Percentiles rank a stretch among this genome's conserved stretches.
Conservation (phyloP, 1,140 invertebrate genomes). For the Lepidurus packardi region DNA sequence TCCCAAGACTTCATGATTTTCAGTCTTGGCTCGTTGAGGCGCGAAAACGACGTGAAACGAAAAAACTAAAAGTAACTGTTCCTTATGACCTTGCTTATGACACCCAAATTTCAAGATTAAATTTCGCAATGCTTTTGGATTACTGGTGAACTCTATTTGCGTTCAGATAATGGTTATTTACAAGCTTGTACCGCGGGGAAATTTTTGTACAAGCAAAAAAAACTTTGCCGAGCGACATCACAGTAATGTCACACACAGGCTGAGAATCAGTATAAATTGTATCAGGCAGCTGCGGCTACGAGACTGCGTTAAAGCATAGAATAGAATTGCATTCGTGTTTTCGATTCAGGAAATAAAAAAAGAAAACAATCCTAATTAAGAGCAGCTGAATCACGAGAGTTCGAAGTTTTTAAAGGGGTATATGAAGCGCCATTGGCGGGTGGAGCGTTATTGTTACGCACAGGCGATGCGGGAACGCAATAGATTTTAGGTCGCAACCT, state of each 20-base stretch:
- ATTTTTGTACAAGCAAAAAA: neutral
- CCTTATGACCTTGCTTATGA: no score
- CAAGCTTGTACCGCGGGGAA: slow-evolving; percentile 5
- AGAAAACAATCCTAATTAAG: neutral
- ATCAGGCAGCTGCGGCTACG: neutral
- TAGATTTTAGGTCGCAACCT: neutral
- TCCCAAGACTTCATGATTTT: no score
- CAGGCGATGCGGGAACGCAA: neutral
- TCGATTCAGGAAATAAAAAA: neutral
- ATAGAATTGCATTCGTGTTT: neutral
- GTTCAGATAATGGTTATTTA: neutral
- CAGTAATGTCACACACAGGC: neutral
- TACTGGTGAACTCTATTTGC: no score
- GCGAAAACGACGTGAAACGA: no score
- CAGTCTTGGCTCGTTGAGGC: no score
- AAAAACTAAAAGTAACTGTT: no score
- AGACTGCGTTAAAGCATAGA: neutral
- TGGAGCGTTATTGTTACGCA: neutral
- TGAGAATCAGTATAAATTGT: neutral
- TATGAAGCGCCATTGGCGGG: neutral
- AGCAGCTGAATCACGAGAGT: neutral
- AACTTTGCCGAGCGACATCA: neutral
- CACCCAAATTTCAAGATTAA: no score
- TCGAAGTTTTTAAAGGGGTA: neutral
- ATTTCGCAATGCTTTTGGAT: no score